Base-by-base conservation (phyloP, 2,888 invertebrate species). In the Diplazon laetatorius region DNA sequence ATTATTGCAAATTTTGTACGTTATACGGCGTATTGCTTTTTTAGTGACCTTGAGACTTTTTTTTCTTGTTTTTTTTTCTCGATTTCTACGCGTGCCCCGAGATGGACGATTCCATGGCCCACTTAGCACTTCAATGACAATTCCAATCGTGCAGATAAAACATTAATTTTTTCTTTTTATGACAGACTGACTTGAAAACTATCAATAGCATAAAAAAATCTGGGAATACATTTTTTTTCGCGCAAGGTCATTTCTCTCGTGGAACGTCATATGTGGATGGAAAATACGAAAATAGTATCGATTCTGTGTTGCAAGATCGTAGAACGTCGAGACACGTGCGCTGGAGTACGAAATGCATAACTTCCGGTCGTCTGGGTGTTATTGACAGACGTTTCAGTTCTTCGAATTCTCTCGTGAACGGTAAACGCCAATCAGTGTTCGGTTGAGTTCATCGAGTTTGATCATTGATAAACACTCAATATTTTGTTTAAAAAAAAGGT, bases 11-110 rank as follows among this genome's bases (percentile, higher is more conserved):
- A 55, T 20, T 2, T 16, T 18, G 16, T 9, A 37, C 22, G 16
- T 35, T 35, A 35, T 52, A 39, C 39, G 8, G 44, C 55, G 50
- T 62, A 71, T 10, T 39, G 72, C 68, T 46, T 39, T 48, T 68
- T 72, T 35, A 30, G 44, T 57, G 35, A 68, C 46, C 16, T 12
- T 18, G 9, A 25, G n/a, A 22, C 60, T 68, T 77, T 68, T 62
- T 52, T 30, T 52, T 16, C 22, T 25, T n/a, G 18, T 9, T 25
- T 63, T 22, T n/a, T 10, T 59, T 30, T n/a, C 8, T n/a, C 39
- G 8, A 12, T 0, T 5, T 20, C 20, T 2, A 8, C 9, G 9
- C 42, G 10, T 9, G 42, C n/a, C n/a, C n/a, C n/a, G n/a, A n/a
- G n/a, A n/a, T n/a, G n/a, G n/a, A n/a, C n/a, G n/a, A n/a, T n/a